Percentiles rank a stretch among this genome's conserved stretches.
phyloP scores from a whole-genome alignment of 2,888 invertebrate genomes.

The Pyralis farinalis region DNA sequence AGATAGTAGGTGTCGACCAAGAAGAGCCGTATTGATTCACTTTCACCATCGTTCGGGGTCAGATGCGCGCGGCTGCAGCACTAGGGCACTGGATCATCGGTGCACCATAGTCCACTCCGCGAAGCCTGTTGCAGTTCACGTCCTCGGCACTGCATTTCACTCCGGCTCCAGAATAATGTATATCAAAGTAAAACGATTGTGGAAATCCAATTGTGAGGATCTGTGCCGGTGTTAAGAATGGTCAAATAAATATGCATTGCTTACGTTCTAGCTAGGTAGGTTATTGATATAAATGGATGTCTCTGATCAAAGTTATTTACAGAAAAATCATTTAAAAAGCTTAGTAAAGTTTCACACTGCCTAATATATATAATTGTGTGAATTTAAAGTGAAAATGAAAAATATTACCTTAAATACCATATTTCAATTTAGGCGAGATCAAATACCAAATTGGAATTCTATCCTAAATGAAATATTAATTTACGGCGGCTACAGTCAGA shows the following conservation, averaged over 20 bases:
- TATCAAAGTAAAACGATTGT: no score
- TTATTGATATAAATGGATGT: no score
- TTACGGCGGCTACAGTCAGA: background rate
- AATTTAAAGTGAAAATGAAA: no score
- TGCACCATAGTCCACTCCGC: constrained; percentile 59
- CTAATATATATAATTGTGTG: no score
- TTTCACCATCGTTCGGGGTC: constrained; percentile 69
- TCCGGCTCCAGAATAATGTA: background rate
- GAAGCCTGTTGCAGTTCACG: constrained; percentile 58
- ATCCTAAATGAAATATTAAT: background rate
- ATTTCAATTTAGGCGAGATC: background rate
- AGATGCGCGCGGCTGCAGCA: constrained; percentile 78
- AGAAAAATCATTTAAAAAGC: no score
- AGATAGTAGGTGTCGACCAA: constrained; percentile 47
- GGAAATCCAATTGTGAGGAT: no score
- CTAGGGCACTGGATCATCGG: constrained; percentile 67
- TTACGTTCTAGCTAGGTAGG: no score
- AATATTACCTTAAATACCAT: background rate
- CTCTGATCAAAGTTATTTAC: no score
- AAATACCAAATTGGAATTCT: background rate
- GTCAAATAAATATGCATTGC: no score
- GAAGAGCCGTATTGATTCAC: constrained; percentile 72
- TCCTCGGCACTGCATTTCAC: constrained; percentile 15
- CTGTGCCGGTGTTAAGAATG: no score
- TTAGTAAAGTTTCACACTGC: no score